A percentile compares a stretch with the other conserved stretches of the same genome.
Conservation (phyloP, 2,888 invertebrate species). For the Tiliacea citrago region DNA sequence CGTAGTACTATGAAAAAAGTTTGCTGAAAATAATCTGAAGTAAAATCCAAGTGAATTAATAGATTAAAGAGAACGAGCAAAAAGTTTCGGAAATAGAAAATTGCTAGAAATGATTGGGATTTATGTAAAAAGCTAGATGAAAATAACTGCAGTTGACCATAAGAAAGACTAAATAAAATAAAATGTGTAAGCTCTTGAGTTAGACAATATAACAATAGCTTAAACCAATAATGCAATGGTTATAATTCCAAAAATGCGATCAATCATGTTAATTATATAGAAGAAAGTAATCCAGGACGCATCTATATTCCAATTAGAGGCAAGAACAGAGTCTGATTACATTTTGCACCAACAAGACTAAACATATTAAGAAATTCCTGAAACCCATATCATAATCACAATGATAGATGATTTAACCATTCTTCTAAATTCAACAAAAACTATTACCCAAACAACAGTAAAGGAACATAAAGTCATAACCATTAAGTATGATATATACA, state of each 20-base stretch:
- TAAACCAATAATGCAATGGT: background rate
- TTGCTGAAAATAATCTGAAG: slow-evolving; percentile 2
- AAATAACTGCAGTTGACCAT: background rate
- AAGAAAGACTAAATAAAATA: background rate
- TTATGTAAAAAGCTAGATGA: background rate
- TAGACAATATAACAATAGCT: background rate
- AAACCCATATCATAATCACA: background rate
- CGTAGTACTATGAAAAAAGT: slow-evolving; percentile 25
- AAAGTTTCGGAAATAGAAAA: background rate
- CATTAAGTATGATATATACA: slow-evolving; percentile 28
- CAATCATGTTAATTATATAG: background rate
- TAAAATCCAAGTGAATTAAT: background rate
- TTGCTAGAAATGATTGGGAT: background rate
- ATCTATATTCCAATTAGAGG: background rate
- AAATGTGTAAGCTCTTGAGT: background rate
- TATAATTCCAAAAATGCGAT: background rate
- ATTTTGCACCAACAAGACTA: background rate
- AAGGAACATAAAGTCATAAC: slow-evolving; percentile 35
- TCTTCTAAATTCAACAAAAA: background rate
- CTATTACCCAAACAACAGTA: background rate
- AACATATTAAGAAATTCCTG: background rate
- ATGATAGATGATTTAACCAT: slow-evolving; percentile 1
- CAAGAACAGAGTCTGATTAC: background rate
- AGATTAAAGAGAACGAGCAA: background rate
- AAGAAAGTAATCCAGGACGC: background rate